Evolutionary conservation across 2,888 invertebrate species (phyloP), one percentile per base, ranked within the genome.

Genomic region (Xestoiulus laeticollis): DNA sequence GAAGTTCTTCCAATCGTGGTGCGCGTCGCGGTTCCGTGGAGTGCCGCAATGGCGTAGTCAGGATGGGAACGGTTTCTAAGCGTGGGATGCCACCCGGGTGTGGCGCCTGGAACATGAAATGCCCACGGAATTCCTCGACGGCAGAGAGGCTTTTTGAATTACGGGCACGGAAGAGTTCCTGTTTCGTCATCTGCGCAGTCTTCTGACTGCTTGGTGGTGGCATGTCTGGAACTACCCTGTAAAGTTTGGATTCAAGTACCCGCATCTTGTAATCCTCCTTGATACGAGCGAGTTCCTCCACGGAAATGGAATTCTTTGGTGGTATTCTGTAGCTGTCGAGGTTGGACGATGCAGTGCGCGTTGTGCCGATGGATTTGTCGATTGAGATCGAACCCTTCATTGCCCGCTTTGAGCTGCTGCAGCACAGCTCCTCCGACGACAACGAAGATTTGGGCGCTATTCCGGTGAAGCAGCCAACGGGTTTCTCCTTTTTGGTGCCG

Each of bases 181-280:
- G 87, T 38, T 44, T 32, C n/a, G 32, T 32, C 26, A 68, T 33
- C 78, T 87, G 59, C 10, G 38, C 32, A 8, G 32, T 38, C 30
- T 26, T 86, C 53, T 44, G 43, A 19, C 10, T 87, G 59, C 19
- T 33, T 6, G 59, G 38, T 10, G 68, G 44, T 26, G 87, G 48
- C 88, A 86, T 88, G 38, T 59, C 88, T 19, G 87, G 87, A 43
- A 87, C 88, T n/a, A 38, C 32, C 26, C 38, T 30, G 59, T 53
- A 87, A 8, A 78, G 30, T 32, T 48, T 68, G 19, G 85, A 82
- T 48, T 85, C 88, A 22, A 86, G 86, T 82, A 53, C 87, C 12
- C 85, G 32, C 32, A 84, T 38, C 53, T 86, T 87, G 53, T 48
- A 85, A 30, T 86, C 88, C 43, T 88, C 82, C 87, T 87, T 82